These are phyloP conservation scores for Ctenosaura bakeri DNA, from an alignment of 2,797 vertebrate genomes.

Conservation along the genomic window DNA sequence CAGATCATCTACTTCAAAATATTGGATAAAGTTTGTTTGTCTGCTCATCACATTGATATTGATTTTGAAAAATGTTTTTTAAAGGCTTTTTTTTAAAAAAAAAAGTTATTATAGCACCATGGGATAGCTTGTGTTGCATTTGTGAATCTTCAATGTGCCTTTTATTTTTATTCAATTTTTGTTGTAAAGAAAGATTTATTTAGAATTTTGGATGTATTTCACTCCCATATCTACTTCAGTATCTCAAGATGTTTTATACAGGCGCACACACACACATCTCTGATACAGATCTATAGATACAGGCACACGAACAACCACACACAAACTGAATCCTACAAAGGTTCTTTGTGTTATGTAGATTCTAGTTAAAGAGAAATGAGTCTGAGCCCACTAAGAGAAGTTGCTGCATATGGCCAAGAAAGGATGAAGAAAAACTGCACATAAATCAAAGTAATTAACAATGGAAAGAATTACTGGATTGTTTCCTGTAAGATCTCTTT, in stretches of 20 bases:
- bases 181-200: conserved; percentile 30
- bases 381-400: neutral
- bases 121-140: conserved; percentile 40
- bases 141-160: conserved; percentile 55
- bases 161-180: neutral
- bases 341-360: conserved; percentile 44
- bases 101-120: neutral
- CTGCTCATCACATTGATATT: no score
- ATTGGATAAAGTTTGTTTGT: no score
- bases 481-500: conserved; percentile 28
- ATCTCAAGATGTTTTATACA: neutral
- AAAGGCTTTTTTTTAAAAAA: conserved; percentile 2
- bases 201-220: conserved; percentile 40
- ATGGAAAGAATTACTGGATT: conserved; percentile 1
- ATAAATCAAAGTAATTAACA: conserved; percentile 35
- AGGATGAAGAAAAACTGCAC: conserved; percentile 24
- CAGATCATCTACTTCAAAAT: no score
- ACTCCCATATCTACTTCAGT: conserved; percentile 32
- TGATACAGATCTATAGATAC: neutral
- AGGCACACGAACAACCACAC: neutral
- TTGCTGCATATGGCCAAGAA: conserved; percentile 16
- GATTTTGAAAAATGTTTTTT: no score
- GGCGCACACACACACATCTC: neutral
- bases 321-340: conserved; percentile 41
- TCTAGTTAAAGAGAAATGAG: conserved; percentile 37